Evolutionary conservation across 2,888 invertebrate genomes (phyloP).

Genomic region (Kryphioiulus occultus): DNA sequence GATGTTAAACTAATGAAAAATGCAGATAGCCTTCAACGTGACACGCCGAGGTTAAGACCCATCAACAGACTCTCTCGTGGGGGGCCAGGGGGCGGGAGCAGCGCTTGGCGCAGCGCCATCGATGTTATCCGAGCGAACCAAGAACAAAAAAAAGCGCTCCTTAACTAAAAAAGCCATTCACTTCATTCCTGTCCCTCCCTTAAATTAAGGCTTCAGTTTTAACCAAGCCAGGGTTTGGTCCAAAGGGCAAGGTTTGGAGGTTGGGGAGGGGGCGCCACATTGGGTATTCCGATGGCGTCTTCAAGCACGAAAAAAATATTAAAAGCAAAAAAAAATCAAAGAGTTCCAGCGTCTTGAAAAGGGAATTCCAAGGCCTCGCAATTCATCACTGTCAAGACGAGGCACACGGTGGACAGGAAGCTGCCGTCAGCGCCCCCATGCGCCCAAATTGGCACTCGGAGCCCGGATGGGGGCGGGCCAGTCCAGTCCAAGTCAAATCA

Average conservation of each 20-base stretch:
- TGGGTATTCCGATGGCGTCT: background rate
- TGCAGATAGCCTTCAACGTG: constrained; percentile 31
- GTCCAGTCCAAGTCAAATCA: too few relatives aligned
- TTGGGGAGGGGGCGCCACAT: background rate
- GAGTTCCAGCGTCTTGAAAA: background rate
- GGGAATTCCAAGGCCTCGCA: background rate
- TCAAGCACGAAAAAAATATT: background rate
- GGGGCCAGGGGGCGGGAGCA: background rate
- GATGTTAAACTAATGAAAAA: constrained; percentile 22
- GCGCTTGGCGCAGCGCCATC: constrained; percentile 11
- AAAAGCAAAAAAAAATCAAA: background rate
- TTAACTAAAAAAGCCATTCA: background rate
- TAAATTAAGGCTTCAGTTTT: background rate
- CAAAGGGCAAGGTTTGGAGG: constrained; percentile 7
- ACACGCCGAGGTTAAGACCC: constrained; percentile 24
- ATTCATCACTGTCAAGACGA: background rate
- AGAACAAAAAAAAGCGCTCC: background rate
- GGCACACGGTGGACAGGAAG: background rate
- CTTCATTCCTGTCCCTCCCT: background rate
- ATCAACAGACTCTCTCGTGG: constrained; percentile 1
- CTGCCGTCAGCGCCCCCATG: background rate
- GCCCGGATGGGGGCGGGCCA: too few relatives aligned
- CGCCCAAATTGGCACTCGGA: background rate
- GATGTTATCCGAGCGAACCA: background rate
- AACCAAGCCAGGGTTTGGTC: background rate